Evolutionary conservation across 2,888 invertebrate genomes (phyloP), one percentile per base, ranked within the genome.

Genomic region (Drosophila falleni): DNA sequence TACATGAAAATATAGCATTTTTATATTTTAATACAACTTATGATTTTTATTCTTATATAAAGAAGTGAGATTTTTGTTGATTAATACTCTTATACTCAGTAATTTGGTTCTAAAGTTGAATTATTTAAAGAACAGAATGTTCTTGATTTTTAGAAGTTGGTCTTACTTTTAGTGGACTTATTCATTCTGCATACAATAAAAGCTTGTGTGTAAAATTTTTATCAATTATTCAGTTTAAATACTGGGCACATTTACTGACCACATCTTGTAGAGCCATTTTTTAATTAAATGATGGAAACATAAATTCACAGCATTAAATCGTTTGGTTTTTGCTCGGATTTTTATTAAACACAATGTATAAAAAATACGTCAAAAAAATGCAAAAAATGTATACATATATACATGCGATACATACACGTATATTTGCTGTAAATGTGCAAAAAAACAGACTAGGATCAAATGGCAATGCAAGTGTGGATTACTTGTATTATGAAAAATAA

Each of bases 211-310:
- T 69, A 78, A 80, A 81, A 81, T 61, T 80, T 54, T 55, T 58
- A 75, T 87, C 75, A 87, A 82, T 82, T 89, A 89, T 87, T 80
- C 88, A 85, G 73, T 55, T 59, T 55, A 77, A 89, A 78, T 72
- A 66, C 74, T 51, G 64, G 53, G 62, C 77, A 89, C 81, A 82
- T 89, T 74, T 75, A 54, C 70, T 75, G 71, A 67, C 64, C 80
- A 46, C 78, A 84, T 56, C 29, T 29, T 8, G 29, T 8, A 42
- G 67, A 56, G 47, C 73, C 75, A 75, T 82, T 84, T 89, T 71
- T 68, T 78, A 84, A 89, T 87, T 89, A 78, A 87, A 78, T 82
- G 88, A 85, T 80, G 78, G 55, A 72, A 71, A 73, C 74, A 71
- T 87, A 67, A 71, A 72, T 71, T 87, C 81, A 72, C 72, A 62